phyloP scores from a whole-genome alignment of 2,113 vertebrate genomes.

The Scolopax mira region DNA sequence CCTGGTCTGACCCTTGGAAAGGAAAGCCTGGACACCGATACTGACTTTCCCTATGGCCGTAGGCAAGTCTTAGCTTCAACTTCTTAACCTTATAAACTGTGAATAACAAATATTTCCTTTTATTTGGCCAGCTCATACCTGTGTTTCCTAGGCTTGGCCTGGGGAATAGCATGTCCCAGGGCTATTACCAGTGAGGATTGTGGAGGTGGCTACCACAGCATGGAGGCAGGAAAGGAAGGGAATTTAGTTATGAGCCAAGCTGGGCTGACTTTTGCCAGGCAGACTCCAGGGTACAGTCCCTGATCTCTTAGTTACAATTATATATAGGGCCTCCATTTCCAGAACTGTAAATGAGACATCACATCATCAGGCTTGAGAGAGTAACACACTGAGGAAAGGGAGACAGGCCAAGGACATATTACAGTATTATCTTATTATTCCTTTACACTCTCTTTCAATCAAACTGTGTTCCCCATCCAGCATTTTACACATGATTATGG shows the following conservation, averaged over 20 bases:
- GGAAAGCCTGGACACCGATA: neutral
- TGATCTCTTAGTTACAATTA: neutral
- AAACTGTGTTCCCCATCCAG: conserved; percentile 17
- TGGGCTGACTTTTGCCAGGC: conserved; percentile 4
- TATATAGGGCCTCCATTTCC: conserved; percentile 12
- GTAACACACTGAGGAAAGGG: conserved; percentile 24
- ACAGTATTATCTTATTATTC: conserved; percentile 58
- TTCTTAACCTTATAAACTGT: neutral
- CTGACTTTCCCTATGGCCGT: neutral
- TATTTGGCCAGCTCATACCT: neutral
- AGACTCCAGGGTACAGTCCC: neutral
- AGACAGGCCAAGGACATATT: conserved; percentile 46
- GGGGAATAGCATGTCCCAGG: neutral
- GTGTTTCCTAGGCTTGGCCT: neutral
- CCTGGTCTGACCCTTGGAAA: neutral
- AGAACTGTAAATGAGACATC: conserved; percentile 57
- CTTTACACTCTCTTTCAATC: conserved; percentile 41
- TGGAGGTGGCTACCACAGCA: neutral
- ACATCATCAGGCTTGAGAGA: conserved; percentile 52
- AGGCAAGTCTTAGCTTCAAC: neutral
- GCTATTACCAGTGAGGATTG: neutral
- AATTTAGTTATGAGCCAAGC: neutral
- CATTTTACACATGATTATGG: conserved; percentile 37
- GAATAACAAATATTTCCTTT: neutral
- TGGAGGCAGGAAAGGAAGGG: neutral